Conservation (phyloP, 2,113 vertebrate genomes). For the Crotalus helleri region DNA sequence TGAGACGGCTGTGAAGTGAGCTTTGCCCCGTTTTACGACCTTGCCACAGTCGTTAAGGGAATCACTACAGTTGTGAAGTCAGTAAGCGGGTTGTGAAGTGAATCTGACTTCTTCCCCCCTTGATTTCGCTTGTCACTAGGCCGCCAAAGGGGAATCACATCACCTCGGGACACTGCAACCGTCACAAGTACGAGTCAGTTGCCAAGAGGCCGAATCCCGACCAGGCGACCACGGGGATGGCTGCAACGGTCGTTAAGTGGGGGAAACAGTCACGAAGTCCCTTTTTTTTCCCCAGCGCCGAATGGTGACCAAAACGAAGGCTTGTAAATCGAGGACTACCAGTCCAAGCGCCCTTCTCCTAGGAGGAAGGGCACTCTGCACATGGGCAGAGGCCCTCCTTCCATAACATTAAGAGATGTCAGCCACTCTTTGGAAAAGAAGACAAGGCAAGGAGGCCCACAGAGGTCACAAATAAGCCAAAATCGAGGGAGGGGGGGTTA, state of each 20-base stretch:
- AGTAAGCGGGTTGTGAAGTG: background rate
- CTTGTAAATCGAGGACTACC: background rate
- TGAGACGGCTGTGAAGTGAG: too few relatives aligned
- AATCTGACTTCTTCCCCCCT: background rate
- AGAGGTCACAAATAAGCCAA: background rate
- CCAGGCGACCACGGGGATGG: too few relatives aligned
- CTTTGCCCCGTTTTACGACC: background rate
- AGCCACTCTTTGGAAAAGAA: background rate
- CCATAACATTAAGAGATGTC: background rate
- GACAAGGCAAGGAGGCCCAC: too few relatives aligned
- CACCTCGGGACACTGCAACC: background rate
- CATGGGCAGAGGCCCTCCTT: background rate
- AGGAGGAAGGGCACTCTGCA: background rate
- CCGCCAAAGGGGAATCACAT: too few relatives aligned
- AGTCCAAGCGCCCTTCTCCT: accelerated
- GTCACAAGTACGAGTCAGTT: background rate
- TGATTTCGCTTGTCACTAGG: background rate
- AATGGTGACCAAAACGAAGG: background rate
- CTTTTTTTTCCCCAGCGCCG: background rate
- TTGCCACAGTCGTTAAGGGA: background rate
- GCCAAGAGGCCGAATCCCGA: background rate
- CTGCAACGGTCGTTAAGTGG: background rate
- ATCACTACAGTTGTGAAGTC: too few relatives aligned
- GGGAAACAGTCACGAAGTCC: background rate
- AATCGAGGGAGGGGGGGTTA: too few relatives aligned